These are phyloP conservation scores for Coptotermes formosanus DNA, from an alignment of 1,140 invertebrate species.

Conservation along the genomic window DNA sequence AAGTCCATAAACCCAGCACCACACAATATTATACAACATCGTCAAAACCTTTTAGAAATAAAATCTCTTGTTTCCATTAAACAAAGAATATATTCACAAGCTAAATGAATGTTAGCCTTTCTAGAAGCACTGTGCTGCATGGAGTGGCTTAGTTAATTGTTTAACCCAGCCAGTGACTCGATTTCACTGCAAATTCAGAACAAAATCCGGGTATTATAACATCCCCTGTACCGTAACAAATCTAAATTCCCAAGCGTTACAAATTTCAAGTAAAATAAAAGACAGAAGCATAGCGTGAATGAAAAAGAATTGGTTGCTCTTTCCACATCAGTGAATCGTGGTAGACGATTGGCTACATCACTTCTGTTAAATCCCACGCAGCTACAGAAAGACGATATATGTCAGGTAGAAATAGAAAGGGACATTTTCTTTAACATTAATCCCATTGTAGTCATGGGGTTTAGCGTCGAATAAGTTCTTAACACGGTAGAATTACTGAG, in stretches of 20 bases:
- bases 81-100: too few species aligned
- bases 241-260: background rate
- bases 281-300: background rate
- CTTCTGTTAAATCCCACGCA: too few species aligned
- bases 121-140: too few species aligned
- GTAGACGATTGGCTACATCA: background rate
- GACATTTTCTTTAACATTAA: background rate
- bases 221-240: background rate
- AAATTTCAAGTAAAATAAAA: conserved; percentile 11
- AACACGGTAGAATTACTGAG: background rate
- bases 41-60: too few species aligned
- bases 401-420: background rate
- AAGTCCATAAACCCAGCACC: too few species aligned
- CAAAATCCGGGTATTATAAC: background rate
- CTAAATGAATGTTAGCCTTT: too few species aligned
- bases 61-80: too few species aligned
- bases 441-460: background rate
- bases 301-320: background rate
- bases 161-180: too few species aligned
- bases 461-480: background rate
- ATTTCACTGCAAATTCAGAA: background rate
- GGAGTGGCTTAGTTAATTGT: too few species aligned
- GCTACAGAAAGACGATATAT: too few species aligned
- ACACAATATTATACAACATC: too few species aligned
- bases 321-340: background rate